These are phyloP conservation scores for Patella depressa DNA, from an alignment of 2,888 invertebrate species.

Conservation along the genomic window DNA sequence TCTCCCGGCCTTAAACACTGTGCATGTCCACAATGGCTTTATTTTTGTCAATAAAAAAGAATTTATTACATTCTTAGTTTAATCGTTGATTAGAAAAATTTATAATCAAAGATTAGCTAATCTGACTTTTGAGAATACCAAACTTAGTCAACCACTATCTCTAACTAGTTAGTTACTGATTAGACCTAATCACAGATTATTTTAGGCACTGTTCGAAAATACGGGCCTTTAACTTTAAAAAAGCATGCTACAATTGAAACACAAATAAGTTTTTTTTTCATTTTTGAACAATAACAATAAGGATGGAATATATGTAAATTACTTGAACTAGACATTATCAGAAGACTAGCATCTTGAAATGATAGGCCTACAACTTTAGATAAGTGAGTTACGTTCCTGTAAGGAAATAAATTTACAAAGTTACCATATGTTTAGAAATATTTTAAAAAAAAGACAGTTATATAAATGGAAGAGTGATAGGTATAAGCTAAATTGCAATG, in stretches of 20 bases:
- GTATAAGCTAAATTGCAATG: not conserved
- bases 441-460: not conserved
- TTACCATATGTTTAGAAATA: not conserved
- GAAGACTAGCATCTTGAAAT: slow-evolving; percentile 1
- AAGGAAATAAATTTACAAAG: not conserved
- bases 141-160: too few species aligned
- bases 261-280: not conserved
- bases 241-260: not conserved
- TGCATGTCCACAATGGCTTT: too few species aligned
- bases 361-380: not conserved
- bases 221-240: too few species aligned
- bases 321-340: slow-evolving; percentile 1
- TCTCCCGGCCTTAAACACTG: too few species aligned
- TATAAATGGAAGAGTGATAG: not conserved
- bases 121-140: too few species aligned
- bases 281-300: slow-evolving; percentile 1
- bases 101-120: too few species aligned
- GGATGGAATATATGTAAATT: not conserved
- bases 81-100: too few species aligned
- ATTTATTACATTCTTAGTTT: too few species aligned
- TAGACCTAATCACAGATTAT: too few species aligned
- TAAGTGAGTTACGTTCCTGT: not conserved
- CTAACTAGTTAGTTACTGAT: too few species aligned
- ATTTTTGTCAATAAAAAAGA: too few species aligned
- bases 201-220: too few species aligned